phyloP scores from a whole-genome alignment of 2,888 invertebrate species.

The Chrysopilus asiliformis region DNA sequence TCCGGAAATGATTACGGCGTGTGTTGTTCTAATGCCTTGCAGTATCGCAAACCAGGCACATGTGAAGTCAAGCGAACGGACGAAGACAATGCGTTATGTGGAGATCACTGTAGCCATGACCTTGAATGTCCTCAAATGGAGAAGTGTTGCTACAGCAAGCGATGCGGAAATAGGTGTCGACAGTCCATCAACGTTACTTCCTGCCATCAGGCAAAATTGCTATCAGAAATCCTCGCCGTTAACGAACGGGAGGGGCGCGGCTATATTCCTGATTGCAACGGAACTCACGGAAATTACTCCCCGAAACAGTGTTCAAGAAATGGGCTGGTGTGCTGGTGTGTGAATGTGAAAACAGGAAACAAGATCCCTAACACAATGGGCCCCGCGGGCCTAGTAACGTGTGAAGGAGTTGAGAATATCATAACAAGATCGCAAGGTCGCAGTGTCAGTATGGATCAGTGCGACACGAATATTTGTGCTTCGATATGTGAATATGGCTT shows the following conservation, averaged over 20 bases:
- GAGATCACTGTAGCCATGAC: slow-evolving; percentile 59
- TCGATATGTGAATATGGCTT: slow-evolving; percentile 78
- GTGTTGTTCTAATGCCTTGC: slow-evolving; percentile 67
- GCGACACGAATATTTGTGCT: slow-evolving; percentile 61
- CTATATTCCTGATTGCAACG: slow-evolving; percentile 68
- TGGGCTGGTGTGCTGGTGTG: slow-evolving; percentile 80
- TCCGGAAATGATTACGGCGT: slow-evolving; percentile 75
- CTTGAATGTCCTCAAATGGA: slow-evolving; percentile 69
- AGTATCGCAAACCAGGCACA: slow-evolving; percentile 62
- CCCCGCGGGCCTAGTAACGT: slow-evolving; percentile 53
- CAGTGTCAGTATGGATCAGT: slow-evolving; percentile 39
- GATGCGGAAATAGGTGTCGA: slow-evolving; percentile 59
- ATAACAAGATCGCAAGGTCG: slow-evolving; percentile 36
- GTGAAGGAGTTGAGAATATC: slow-evolving; percentile 38
- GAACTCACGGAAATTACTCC: slow-evolving; percentile 54
- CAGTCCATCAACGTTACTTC: slow-evolving; percentile 62
- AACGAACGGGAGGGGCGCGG: slow-evolving; percentile 70
- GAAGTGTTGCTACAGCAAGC: slow-evolving; percentile 65
- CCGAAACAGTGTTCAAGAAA: slow-evolving; percentile 71
- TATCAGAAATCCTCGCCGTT: slow-evolving; percentile 62
- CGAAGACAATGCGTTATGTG: slow-evolving; percentile 40
- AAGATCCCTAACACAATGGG: slow-evolving; percentile 72
- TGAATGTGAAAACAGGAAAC: slow-evolving; percentile 56
- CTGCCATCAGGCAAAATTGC: slow-evolving; percentile 63
- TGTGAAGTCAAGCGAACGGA: slow-evolving; percentile 40